Percentiles rank a stretch among this genome's conserved stretches.
phyloP scores from a whole-genome alignment of 2,888 invertebrate genomes.

The Subacronicta megacephala region DNA sequence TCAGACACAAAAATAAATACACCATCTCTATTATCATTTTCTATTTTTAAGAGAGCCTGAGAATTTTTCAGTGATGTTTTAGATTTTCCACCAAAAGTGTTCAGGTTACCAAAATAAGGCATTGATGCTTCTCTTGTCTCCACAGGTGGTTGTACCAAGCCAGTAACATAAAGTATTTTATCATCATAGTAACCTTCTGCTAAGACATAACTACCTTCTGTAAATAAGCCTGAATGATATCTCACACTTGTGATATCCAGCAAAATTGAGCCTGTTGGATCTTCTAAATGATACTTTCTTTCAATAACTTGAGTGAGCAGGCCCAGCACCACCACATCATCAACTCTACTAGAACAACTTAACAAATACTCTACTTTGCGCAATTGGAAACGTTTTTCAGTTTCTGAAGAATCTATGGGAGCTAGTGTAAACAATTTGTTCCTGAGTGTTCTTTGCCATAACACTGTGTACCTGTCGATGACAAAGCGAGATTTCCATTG shows the following conservation, averaged over 20 bases:
- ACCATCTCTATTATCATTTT: conserved; percentile 93
- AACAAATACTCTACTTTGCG: conserved; percentile 93
- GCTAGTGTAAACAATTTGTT: conserved; percentile 94
- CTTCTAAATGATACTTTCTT: conserved; percentile 97
- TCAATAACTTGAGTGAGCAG: conserved; percentile 93
- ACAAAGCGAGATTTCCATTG: conserved; percentile 92
- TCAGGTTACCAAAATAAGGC: conserved; percentile 95
- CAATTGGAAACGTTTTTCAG: conserved; percentile 90
- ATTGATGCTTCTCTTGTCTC: conserved; percentile 92
- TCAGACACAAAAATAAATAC: conserved; percentile 98
- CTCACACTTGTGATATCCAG: conserved; percentile 93
- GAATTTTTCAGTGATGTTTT: conserved; percentile 93
- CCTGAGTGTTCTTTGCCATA: conserved; percentile 94
- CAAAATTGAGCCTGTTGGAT: conserved; percentile 96
- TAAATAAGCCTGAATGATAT: conserved; percentile 96
- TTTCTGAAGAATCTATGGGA: conserved; percentile 85
- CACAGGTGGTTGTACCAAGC: conserved; percentile 96
- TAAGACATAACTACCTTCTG: conserved; percentile 97
- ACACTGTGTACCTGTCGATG: conserved; percentile 90
- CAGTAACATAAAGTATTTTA: conserved; percentile 93
- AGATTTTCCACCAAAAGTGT: conserved; percentile 97
- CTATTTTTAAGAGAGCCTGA: conserved; percentile 92
- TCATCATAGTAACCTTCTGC: conserved; percentile 97
- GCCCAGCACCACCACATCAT: conserved; percentile 93
- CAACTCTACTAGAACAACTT: conserved; percentile 92